A percentile compares a stretch with the other conserved stretches of the same genome.
Evolutionary conservation across 2,113 vertebrate genomes (phyloP).

Genomic region (Zootoca vivipara): DNA sequence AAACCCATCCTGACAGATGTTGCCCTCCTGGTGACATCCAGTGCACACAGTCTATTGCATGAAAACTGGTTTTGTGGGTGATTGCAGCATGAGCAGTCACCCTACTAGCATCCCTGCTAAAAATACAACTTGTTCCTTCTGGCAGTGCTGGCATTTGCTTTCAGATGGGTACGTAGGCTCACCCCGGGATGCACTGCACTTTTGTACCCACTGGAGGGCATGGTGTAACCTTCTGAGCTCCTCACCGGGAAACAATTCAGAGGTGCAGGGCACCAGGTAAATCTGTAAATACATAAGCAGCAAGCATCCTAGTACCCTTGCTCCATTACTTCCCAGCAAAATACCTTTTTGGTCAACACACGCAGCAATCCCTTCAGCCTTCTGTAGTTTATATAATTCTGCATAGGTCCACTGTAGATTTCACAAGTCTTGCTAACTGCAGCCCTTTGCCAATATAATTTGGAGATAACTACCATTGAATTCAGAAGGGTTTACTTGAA

Average conservation of each 20-base stretch:
- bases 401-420: background rate
- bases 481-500: background rate
- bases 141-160: conserved; percentile 64
- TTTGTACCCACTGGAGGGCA: conserved; percentile 54
- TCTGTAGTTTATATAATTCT: background rate
- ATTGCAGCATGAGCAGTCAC: conserved; percentile 66
- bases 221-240: conserved; percentile 60
- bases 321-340: conserved; percentile 23
- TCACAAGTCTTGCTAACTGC: background rate
- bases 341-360: background rate
- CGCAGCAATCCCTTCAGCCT: background rate
- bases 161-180: conserved; percentile 66
- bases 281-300: conserved; percentile 28
- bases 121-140: conserved; percentile 69
- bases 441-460: conserved; percentile 19
- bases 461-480: background rate
- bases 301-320: background rate
- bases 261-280: conserved; percentile 31
- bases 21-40: conserved; percentile 40
- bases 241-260: background rate
- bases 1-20: conserved; percentile 68
- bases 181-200: conserved; percentile 46
- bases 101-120: conserved; percentile 65
- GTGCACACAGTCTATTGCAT: conserved; percentile 32
- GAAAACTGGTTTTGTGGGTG: conserved; percentile 61